Evolutionary conservation across 2,888 invertebrate species (phyloP), one percentile per base, ranked within the genome.

Genomic region (Tribolium freemani): DNA sequence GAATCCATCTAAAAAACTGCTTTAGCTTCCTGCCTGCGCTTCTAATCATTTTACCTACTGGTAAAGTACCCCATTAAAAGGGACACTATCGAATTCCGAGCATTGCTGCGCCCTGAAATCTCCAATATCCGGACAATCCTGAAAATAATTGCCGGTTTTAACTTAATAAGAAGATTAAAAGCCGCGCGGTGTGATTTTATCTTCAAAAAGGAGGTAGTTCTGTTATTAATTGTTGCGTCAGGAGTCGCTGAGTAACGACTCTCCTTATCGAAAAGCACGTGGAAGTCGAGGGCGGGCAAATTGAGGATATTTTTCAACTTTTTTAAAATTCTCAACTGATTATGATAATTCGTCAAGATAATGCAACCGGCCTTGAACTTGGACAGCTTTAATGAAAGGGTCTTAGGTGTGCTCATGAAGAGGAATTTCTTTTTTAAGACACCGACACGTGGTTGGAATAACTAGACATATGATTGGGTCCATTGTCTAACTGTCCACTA

Each of bases 81-180:
- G 91, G 51, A 93, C 89, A 64, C 89, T 89, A 87, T 99, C 93
- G 86, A 92, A 97, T 78, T 92, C 91, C 0, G 95, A 90, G 86
- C 99, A 99, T 85, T 99, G 99, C 78, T 95, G 92, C 0, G 93
- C 89, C 67, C 99, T 90, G 87, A 95, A 98, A 87, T 98, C 98
- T 3, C 85, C 86, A 45, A 90, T 91, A 45, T 91, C 92, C 0
- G 95, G 93, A 84, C 97, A 98, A 86, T 95, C 94, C 91, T 94
- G 79, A 13, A 86, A 83, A 71, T 71, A 26, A 58, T 48, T 2
- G 26, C 50, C 48, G 30, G 50, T 61, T 61, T 20, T 11, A 26
- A 11, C 16, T 48, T 48, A 61, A 61, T 66, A 53, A 46, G 11
- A 56, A 38, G 54, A 46, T 54, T 66, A 66, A 20, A 46, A 51